phyloP scores from a whole-genome alignment of 2,888 invertebrate species.

The Athalia cordata region DNA sequence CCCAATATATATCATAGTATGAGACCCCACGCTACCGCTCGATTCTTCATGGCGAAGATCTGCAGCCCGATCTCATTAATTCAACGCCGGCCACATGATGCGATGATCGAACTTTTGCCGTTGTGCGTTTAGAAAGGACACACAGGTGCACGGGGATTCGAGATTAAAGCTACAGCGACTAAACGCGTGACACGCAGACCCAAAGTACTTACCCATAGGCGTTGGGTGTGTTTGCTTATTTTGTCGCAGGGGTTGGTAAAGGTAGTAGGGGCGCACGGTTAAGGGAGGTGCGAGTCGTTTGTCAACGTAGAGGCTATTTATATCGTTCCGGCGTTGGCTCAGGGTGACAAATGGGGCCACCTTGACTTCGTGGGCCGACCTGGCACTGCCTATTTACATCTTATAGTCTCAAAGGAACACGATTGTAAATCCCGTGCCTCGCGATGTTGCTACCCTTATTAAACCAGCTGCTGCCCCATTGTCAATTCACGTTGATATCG shows the following conservation, averaged over 20 bases:
- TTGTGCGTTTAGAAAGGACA: neutral
- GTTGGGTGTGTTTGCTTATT: slow-evolving; percentile 64
- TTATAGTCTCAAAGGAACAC: slow-evolving; percentile 42
- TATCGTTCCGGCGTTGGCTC: slow-evolving; percentile 61
- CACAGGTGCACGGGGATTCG: neutral
- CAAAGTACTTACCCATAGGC: slow-evolving; percentile 26
- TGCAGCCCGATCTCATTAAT: too few species aligned
- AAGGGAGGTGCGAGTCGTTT: slow-evolving; percentile 62
- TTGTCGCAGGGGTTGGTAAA: slow-evolving; percentile 58
- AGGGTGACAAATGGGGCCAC: slow-evolving; percentile 66
- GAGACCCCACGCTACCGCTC: slow-evolving; percentile 1
- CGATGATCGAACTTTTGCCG: too few species aligned
- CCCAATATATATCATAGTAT: neutral
- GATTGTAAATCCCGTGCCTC: neutral
- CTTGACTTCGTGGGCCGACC: slow-evolving; percentile 56
- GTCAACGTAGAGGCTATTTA: slow-evolving; percentile 68
- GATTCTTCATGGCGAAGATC: slow-evolving; percentile 8
- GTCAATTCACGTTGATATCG: slow-evolving; percentile 33
- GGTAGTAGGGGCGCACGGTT: slow-evolving; percentile 27
- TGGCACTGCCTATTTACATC: slow-evolving; percentile 48
- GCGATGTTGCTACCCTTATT: slow-evolving; percentile 4
- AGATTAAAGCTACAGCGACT: slow-evolving; percentile 9
- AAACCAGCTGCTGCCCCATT: slow-evolving; percentile 4
- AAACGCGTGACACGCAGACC: slow-evolving; percentile 32
- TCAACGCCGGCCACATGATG: too few species aligned